phyloP scores from a whole-genome alignment of 2,113 vertebrate species.

The Entomyzon cyanotis region DNA sequence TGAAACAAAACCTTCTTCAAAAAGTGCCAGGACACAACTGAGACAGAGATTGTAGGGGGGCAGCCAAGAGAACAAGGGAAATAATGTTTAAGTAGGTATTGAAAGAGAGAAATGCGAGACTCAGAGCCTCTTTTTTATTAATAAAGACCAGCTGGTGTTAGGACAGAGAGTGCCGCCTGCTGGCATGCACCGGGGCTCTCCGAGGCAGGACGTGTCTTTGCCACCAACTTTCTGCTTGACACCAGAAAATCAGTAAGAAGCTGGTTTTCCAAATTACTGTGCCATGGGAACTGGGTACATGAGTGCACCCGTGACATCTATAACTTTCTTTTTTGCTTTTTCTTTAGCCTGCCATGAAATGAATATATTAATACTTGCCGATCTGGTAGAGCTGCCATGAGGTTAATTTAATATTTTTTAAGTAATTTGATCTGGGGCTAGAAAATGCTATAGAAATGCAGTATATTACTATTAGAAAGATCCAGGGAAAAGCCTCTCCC shows the following conservation, averaged over 20 bases:
- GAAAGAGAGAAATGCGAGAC: background rate
- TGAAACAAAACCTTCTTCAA: background rate
- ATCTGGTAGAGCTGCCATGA: background rate
- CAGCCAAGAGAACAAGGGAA: background rate
- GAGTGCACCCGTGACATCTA: background rate
- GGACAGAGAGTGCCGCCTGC: slow-evolving; percentile 18
- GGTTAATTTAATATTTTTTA: slow-evolving; percentile 24
- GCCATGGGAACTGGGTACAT: background rate
- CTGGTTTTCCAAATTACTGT: background rate
- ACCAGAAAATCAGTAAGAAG: background rate
- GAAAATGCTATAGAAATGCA: background rate
- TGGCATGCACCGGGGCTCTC: background rate
- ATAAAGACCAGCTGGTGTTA: background rate
- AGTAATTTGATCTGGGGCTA: background rate
- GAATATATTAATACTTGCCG: background rate
- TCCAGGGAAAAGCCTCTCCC: background rate
- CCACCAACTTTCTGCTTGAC: background rate
- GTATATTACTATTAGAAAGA: background rate
- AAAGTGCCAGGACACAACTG: background rate
- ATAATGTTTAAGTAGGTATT: background rate
- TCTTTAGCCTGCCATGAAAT: background rate
- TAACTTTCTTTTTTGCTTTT: background rate
- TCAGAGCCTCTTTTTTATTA: background rate
- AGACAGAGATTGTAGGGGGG: background rate
- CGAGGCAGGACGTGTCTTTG: background rate